Evolutionary conservation across 1,140 invertebrate genomes (phyloP), one percentile per base, ranked within the genome.

Genomic region (Zaprionus davidi): DNA sequence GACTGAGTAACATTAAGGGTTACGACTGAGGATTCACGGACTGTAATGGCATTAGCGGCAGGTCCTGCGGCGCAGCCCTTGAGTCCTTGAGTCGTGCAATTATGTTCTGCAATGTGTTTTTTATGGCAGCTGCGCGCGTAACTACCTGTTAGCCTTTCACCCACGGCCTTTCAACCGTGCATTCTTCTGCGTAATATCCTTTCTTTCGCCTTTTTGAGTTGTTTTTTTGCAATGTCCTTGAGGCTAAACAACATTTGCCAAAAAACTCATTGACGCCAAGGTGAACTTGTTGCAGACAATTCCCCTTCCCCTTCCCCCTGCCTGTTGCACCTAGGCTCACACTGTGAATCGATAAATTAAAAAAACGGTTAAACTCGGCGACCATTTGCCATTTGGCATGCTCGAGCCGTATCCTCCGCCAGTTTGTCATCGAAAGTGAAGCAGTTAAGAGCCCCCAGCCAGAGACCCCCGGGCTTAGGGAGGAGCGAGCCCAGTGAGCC

Each of bases 61-160:
- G 76, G 78, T 88, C 84, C 81, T 81, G 81, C 59, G 28, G 70
- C 49, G 62, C 44, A 36, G 51, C 20, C 13, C 28, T 41, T 65
- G 46, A 75, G 82, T 71, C 83, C 83, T 87, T 87, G 83, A 84
- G 53, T 71, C 53, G 75, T 90, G 53, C 62, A 88, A 81, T 90
- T 88, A 84, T 15, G 38, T 58, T 7, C 31, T 12, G 56, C 57
- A 24, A 56, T 71, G 24, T 65, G 72, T 88, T 88, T 90, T 90
- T 90, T 88, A 88, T 41, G 55, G 57, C 83, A 80, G 80, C 73
- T 67, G 77, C 24, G 15, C 7, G 9, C 2, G 20, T 34, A 36
- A 36, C 65, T 87, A 87, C 83, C 83, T 87, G 83, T 88, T 71
- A 76, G 51, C 81, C 81, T 53, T 79, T 78, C 64, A 20, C 15